Conservation (phyloP, 2,113 vertebrate genomes). For the Sterna hirundo region DNA sequence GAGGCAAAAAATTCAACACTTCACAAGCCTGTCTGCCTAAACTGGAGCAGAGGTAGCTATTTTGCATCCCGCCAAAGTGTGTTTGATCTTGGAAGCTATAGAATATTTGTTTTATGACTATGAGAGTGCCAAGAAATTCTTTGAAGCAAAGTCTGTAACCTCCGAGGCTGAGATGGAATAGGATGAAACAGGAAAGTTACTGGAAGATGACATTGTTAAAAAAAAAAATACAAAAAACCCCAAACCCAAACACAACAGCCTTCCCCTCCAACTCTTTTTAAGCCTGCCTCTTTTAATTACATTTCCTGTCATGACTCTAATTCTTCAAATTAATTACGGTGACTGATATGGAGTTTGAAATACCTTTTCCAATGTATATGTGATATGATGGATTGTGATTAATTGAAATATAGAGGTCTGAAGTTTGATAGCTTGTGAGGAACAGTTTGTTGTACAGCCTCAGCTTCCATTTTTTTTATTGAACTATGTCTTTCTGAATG, state of each 20-base stretch:
- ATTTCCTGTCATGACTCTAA: constrained; percentile 37
- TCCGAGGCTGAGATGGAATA: constrained; percentile 49
- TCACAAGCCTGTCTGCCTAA: background rate
- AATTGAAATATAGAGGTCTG: constrained; percentile 25
- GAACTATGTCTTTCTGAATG: background rate
- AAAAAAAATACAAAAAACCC: background rate
- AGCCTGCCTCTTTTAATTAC: constrained; percentile 21
- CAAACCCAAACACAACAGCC: background rate
- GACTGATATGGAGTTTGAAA: constrained; percentile 4
- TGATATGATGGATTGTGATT: constrained; percentile 15
- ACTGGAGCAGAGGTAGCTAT: constrained; percentile 47
- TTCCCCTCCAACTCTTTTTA: constrained; percentile 4
- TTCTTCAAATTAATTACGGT: constrained; percentile 47
- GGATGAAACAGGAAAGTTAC: constrained; percentile 51
- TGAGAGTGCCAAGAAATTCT: constrained; percentile 59
- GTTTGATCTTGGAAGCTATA: constrained; percentile 60
- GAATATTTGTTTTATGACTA: constrained; percentile 65
- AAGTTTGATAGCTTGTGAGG: constrained; percentile 16
- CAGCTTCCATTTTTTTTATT: background rate
- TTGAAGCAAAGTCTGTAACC: constrained; percentile 54
- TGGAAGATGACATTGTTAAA: constrained; percentile 28
- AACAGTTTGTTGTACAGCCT: background rate
- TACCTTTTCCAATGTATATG: background rate
- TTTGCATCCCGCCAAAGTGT: constrained; percentile 38
- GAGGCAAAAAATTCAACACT: constrained; percentile 49